Evolutionary conservation across 2,113 vertebrate genomes (phyloP), one percentile per base, ranked within the genome.

Genomic region (rat (Rattus norvegicus)): DNA sequence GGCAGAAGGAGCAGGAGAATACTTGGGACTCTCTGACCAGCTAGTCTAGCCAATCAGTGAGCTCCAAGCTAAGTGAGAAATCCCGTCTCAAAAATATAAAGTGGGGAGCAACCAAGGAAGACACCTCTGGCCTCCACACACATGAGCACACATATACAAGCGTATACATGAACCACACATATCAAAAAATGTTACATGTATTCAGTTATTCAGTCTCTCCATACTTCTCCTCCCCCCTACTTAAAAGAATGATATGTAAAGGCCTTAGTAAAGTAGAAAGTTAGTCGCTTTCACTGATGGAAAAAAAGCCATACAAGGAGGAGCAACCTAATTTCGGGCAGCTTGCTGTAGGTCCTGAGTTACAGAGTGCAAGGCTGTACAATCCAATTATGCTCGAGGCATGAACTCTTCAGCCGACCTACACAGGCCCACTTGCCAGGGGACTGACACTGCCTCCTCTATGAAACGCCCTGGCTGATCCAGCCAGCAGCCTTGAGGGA

Each of bases 201-300:
- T 59, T 47, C 24, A 59, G 28, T 19, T 24, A 87, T 5, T 65
- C 52, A 54, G 11, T 49, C 7, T 52, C 6, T 70, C 14, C 30
- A 13, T 24, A 24, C 5, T 30, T 22, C 7, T 2, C 3, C 39
- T 49, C 26, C 2, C 14, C 36, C 7, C 43, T 14, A 56, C 52
- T 43, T 33, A 36, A 72, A 76, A 87, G 61, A 94, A 91, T 52
- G 63, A 56, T 7, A 61, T 86, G 24, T 56, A 69, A 69, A 77
- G 33, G 72, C 88, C 70, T 75, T 72, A 28, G 30, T 81, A 47
- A 92, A 76, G 26, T 5, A 93, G 52, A 65, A 91, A 43, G 75
- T 39, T 69, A 89, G 95, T 16, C 80, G 39, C 43, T 72, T 94
- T 95, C 80, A 61, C 10, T 47, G 24, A 93, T 89, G 12, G 81